These are phyloP conservation scores for Mustelus asterias DNA, from an alignment of 2,113 vertebrate genomes.

Conservation along the genomic window DNA sequence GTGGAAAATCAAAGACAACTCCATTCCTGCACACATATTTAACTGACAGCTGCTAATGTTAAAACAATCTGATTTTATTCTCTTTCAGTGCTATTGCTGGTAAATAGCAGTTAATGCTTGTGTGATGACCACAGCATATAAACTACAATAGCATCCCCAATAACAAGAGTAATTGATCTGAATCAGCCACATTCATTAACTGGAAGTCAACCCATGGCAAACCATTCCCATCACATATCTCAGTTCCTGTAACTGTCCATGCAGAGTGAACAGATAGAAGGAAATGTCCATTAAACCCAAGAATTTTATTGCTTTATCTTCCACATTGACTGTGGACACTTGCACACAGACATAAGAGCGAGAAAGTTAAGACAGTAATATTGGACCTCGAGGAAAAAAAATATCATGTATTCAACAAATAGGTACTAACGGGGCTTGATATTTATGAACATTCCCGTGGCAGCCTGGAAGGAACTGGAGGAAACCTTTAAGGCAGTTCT, in stretches of 20 bases:
- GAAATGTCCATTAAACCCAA: not conserved
- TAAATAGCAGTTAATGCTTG: not conserved
- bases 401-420: not conserved
- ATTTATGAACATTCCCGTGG: not conserved
- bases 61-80: not conserved
- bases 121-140: not conserved
- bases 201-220: not conserved
- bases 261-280: not conserved
- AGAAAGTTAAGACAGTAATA: not conserved
- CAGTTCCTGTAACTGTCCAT: not conserved
- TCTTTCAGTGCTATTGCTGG: not conserved
- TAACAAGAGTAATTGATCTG: not conserved
- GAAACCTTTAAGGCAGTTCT: not conserved
- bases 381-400: not conserved
- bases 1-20: not conserved
- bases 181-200: not conserved
- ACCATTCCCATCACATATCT: not conserved
- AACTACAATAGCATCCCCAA: not conserved
- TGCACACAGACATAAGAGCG: not conserved
- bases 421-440: not conserved
- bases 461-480: not conserved
- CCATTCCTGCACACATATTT: not conserved
- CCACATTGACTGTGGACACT: not conserved
- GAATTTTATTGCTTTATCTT: not conserved
- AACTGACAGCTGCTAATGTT: not conserved